Percentiles rank a stretch among this genome's conserved stretches.
phyloP scores from a whole-genome alignment of 2,888 invertebrate species.

The Therioaphis trifolii region DNA sequence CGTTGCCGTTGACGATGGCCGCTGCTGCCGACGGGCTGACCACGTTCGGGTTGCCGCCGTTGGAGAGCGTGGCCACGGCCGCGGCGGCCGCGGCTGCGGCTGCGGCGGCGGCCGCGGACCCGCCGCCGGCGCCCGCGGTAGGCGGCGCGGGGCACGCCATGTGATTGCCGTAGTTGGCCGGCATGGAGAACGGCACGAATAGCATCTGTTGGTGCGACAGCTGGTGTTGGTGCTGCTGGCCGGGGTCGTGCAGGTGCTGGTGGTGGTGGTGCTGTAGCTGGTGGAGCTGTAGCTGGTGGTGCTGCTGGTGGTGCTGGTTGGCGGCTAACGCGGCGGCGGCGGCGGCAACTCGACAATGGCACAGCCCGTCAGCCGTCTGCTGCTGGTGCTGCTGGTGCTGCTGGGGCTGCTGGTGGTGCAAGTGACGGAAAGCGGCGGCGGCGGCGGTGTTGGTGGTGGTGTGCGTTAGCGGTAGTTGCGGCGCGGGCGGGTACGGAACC shows the following conservation, averaged over 20 bases:
- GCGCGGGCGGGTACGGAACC: slow-evolving; percentile 42
- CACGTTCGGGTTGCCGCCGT: slow-evolving; percentile 30
- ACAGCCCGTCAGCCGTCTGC: slow-evolving; percentile 14
- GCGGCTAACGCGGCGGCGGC: slow-evolving; percentile 22
- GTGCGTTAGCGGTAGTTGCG: slow-evolving; percentile 8
- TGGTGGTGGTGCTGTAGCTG: slow-evolving; percentile 21
- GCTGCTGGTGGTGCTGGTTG: slow-evolving; percentile 1
- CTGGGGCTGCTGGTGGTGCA: neutral
- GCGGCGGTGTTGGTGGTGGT: too few species aligned
- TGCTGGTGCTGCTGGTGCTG: slow-evolving; percentile 1
- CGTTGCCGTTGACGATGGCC: slow-evolving; percentile 40
- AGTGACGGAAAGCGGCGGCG: neutral
- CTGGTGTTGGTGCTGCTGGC: slow-evolving; percentile 39
- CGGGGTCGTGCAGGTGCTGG: slow-evolving; percentile 14
- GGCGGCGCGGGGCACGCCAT: slow-evolving; percentile 27
- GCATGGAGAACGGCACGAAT: slow-evolving; percentile 71
- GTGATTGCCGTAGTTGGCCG: slow-evolving; percentile 67
- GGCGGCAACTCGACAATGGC: slow-evolving; percentile 44
- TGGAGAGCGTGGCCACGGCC: slow-evolving; percentile 43
- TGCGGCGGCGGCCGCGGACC: slow-evolving; percentile 35
- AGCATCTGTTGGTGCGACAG: slow-evolving; percentile 68
- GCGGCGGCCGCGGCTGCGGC: slow-evolving; percentile 47
- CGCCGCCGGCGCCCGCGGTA: slow-evolving; percentile 20
- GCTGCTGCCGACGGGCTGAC: slow-evolving; percentile 43
- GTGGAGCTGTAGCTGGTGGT: too few species aligned